Percentiles rank a stretch among this genome's conserved stretches.
Conservation (phyloP, 2,113 vertebrate species). For the Penelope pileata region DNA sequence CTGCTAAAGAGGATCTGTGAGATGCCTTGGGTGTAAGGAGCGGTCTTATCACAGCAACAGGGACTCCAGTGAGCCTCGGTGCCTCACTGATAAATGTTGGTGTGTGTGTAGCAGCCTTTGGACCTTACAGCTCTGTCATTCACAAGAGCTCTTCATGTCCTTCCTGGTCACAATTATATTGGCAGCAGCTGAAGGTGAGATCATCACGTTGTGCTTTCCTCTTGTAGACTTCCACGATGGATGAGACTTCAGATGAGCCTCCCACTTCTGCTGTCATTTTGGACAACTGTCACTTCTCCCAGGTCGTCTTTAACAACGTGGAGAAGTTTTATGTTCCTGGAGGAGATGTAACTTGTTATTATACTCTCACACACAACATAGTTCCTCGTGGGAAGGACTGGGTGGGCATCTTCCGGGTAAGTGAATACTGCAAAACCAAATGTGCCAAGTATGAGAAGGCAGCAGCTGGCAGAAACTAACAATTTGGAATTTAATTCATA, state of each 20-base stretch:
- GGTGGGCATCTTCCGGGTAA: slow-evolving; percentile 80
- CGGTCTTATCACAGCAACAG: background rate
- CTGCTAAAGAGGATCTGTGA: background rate
- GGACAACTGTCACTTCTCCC: slow-evolving; percentile 65
- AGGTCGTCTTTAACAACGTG: slow-evolving; percentile 71
- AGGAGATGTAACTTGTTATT: slow-evolving; percentile 69
- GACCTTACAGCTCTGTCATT: background rate
- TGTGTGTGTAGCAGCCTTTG: accelerated
- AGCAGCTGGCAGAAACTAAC: too few relatives aligned
- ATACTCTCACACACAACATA: slow-evolving; percentile 51
- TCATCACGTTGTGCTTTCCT: background rate
- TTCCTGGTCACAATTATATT: accelerated
- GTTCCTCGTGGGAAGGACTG: slow-evolving; percentile 71
- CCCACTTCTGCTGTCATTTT: slow-evolving; percentile 57
- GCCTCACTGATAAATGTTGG: background rate
- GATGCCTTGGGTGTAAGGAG: background rate
- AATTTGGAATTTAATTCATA: background rate
- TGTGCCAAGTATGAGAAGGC: background rate
- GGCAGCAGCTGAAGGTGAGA: background rate
- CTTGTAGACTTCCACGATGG: slow-evolving; percentile 58
- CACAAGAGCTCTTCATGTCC: background rate
- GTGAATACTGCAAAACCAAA: background rate
- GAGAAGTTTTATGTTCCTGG: slow-evolving; percentile 70
- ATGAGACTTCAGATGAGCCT: slow-evolving; percentile 25
- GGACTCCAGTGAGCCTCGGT: background rate